phyloP scores from a whole-genome alignment of 2,888 invertebrate species.

The Apodemia mormo region DNA sequence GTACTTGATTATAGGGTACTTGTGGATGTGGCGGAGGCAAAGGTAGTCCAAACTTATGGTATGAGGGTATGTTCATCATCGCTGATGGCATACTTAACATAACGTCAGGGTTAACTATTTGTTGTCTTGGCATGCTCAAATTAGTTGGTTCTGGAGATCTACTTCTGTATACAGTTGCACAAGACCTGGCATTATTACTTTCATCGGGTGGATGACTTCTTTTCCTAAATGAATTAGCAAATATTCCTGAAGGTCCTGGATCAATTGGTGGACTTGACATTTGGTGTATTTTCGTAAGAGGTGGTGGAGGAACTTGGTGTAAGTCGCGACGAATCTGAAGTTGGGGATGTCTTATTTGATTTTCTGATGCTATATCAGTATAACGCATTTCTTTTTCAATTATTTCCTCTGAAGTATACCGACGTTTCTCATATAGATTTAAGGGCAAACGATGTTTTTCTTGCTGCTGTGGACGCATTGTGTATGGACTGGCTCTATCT shows the following conservation, averaged over 20 bases:
- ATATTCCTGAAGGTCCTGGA: conserved; percentile 70
- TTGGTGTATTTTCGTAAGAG: conserved; percentile 63
- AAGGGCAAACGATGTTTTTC: conserved; percentile 65
- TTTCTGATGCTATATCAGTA: conserved; percentile 67
- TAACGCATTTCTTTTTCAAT: conserved; percentile 75
- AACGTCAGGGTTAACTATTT: conserved; percentile 58
- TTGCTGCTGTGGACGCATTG: conserved; percentile 87
- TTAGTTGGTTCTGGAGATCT: conserved; percentile 78
- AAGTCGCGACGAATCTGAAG: conserved; percentile 90
- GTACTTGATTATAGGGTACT: conserved; percentile 63
- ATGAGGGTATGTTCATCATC: conserved; percentile 70
- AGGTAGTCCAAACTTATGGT: conserved; percentile 74
- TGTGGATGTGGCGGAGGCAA: conserved; percentile 74
- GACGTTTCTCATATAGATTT: conserved; percentile 69
- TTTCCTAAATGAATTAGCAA: conserved; percentile 80
- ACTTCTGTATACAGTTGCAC: conserved; percentile 65
- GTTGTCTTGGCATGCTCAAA: conserved; percentile 68
- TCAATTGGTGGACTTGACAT: conserved; percentile 72
- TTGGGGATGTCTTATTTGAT: conserved; percentile 77
- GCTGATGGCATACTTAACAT: conserved; percentile 65
- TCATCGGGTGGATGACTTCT: conserved; percentile 80
- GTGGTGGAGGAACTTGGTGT: conserved; percentile 79
- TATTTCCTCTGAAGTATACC: conserved; percentile 72
- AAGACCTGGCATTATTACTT: conserved; percentile 65
- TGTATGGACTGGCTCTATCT: conserved; percentile 83